Evolutionary conservation across 2,797 vertebrate genomes (phyloP).

Genomic region (Gambusia yucatana): DNA sequence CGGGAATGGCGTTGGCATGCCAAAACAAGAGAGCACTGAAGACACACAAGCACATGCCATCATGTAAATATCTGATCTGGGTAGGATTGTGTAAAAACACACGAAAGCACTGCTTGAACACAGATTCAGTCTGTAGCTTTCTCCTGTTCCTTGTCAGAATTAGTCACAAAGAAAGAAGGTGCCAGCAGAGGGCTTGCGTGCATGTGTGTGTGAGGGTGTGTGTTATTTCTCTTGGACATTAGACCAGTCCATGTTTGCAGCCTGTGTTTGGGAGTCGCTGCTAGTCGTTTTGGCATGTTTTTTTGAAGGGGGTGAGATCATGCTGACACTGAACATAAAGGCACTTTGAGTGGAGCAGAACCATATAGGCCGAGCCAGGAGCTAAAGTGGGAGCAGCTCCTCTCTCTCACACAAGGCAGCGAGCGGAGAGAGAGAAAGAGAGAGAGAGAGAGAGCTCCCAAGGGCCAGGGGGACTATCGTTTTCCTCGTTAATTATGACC

Average conservation of each 20-base stretch:
- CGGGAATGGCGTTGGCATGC: slow-evolving; percentile 29
- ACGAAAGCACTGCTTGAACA: slow-evolving; percentile 8
- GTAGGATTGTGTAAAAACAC: slow-evolving; percentile 18
- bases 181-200: slow-evolving; percentile 45
- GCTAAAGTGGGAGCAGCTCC: slow-evolving; percentile 66
- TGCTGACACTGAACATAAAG: slow-evolving; percentile 83
- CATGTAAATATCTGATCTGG: slow-evolving; percentile 40
- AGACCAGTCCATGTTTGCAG: slow-evolving; percentile 63
- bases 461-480: slow-evolving; percentile 83
- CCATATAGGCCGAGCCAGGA: slow-evolving; percentile 78
- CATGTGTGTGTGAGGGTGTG: slow-evolving; percentile 43
- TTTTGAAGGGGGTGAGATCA: slow-evolving; percentile 80
- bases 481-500: slow-evolving; percentile 86
- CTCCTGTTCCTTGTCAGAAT: slow-evolving; percentile 44
- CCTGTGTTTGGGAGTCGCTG: slow-evolving; percentile 73
- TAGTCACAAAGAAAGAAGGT: slow-evolving; percentile 55
- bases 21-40: slow-evolving; percentile 50
- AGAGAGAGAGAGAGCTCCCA: slow-evolving; percentile 68
- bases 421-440: slow-evolving; percentile 70
- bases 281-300: slow-evolving; percentile 69
- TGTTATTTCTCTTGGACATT: slow-evolving; percentile 73
- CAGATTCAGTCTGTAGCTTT: slow-evolving; percentile 31
- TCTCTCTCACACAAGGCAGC: slow-evolving; percentile 60
- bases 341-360: slow-evolving; percentile 80
- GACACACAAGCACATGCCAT: slow-evolving; percentile 29